phyloP scores from a whole-genome alignment of 2,113 vertebrate genomes.

The Charadrius vociferus region DNA sequence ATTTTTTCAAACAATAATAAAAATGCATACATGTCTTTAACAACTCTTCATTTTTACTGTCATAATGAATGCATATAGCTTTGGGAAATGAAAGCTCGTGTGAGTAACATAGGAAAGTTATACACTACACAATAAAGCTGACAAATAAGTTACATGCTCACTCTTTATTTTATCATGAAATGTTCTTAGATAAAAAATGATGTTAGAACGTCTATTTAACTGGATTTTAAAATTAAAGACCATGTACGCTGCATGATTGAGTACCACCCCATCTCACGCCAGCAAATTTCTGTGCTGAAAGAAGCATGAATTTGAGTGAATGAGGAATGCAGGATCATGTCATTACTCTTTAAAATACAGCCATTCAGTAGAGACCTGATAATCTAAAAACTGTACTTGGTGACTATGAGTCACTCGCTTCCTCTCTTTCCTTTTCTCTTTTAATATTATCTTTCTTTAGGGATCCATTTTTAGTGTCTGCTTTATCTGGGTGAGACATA shows the following conservation, averaged over 20 bases:
- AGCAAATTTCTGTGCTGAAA: slow-evolving; percentile 20
- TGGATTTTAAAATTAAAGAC: slow-evolving; percentile 60
- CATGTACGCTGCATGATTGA: slow-evolving; percentile 40
- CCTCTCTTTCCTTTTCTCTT: neutral
- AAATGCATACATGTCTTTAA: slow-evolving; percentile 62
- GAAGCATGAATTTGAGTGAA: slow-evolving; percentile 29
- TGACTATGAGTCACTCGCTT: neutral
- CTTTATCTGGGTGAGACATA: neutral
- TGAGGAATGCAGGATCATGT: slow-evolving; percentile 16
- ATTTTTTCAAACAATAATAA: slow-evolving; percentile 54
- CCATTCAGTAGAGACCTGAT: neutral
- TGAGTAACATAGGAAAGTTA: slow-evolving; percentile 43
- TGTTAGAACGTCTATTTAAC: slow-evolving; percentile 43
- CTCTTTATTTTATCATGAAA: slow-evolving; percentile 45
- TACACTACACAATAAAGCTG: neutral
- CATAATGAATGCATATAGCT: slow-evolving; percentile 30
- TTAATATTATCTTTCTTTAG: slow-evolving; percentile 2
- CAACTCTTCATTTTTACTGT: slow-evolving; percentile 56
- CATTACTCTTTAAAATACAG: slow-evolving; percentile 40
- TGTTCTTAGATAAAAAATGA: slow-evolving; percentile 46
- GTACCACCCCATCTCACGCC: slow-evolving; percentile 5
- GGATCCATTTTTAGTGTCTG: slow-evolving; percentile 6
- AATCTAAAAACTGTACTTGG: neutral
- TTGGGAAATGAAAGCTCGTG: slow-evolving; percentile 28
- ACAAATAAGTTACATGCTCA: slow-evolving; percentile 49